A percentile compares a stretch with the other conserved stretches of the same genome.
Evolutionary conservation across 64 coral and sea anemone genomes (phyloP).

Genomic region (Acropora yongei): DNA sequence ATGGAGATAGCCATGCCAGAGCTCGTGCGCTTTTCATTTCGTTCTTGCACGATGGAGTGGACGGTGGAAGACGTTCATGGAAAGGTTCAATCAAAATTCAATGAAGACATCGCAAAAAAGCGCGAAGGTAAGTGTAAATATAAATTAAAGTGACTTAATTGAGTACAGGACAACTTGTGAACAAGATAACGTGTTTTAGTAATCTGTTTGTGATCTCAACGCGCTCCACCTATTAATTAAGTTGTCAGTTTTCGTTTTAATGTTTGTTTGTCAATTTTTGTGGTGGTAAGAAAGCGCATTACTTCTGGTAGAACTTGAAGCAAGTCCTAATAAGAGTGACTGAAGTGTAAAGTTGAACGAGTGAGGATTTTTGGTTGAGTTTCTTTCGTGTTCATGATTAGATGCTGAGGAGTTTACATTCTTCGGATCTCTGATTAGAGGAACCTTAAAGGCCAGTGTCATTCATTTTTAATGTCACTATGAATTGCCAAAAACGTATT

Average conservation of each 20-base stretch:
- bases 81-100: neutral
- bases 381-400: neutral
- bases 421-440: neutral
- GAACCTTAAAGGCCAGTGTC: neutral
- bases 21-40: neutral
- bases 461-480: constrained; percentile 1
- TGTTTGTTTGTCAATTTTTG: constrained; percentile 1
- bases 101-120: neutral
- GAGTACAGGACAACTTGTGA: neutral
- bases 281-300: neutral
- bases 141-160: constrained; percentile 6
- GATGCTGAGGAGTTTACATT: neutral
- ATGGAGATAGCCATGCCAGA: neutral
- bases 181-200: constrained; percentile 1
- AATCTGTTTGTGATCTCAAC: neutral
- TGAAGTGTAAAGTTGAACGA: neutral
- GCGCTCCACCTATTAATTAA: neutral
- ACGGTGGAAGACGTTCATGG: neutral
- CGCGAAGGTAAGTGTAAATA: neutral
- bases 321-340: neutral
- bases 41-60: neutral
- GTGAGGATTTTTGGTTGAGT: constrained; percentile 8
- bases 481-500: neutral
- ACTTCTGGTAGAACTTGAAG: neutral
- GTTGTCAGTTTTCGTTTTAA: neutral